Evolutionary conservation across 2,113 vertebrate genomes (phyloP), one percentile per base, ranked within the genome.

Genomic region (Dromiciops gliroides): DNA sequence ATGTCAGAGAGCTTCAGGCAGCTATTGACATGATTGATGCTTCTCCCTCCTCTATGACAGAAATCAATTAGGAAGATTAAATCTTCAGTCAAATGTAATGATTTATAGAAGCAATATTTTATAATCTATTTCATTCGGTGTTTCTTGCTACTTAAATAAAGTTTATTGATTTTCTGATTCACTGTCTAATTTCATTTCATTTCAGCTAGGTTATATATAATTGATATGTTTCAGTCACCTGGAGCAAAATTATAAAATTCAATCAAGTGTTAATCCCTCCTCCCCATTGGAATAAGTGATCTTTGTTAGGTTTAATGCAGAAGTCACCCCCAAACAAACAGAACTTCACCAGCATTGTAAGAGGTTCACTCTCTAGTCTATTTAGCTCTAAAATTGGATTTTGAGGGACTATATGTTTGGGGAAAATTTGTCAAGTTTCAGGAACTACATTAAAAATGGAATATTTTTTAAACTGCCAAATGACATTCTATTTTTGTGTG

Each of bases 111-210:
- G 90, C 8, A 95, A 0, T 89, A 23, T 83, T 83, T 96, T 25
- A 90, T 94, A 92, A 52, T 8, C n/a, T 94, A 48, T 91, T 94
- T 7, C 95, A 56, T 92, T 93, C 92, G 44, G 51, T 90, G 26
- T 93, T 96, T 94, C 26, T 95, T 95, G 37, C 28, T 44, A 48
- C 51, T 95, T 60, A 11, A 60, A 28, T 60, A 60, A 56, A 88
- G 60, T 95, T 94, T 95, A 92, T 96, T 91, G 60, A 92, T 94
- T 95, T n/a, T 95, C 14, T 93, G 90, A 50, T 91, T 50, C 53
- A 28, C n/a, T 91, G 4, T 96, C 93, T 97, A 92, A 92, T 31
- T 89, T 96, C 23, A 23, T 95, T 92, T 50, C 93, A 53, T 95
- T 95, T 96, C 50, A 89, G 3, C 94, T 28, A 91, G 92, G 92